Base-by-base conservation (phyloP, 2,797 vertebrate species). In the Eulemur rubriventer region DNA sequence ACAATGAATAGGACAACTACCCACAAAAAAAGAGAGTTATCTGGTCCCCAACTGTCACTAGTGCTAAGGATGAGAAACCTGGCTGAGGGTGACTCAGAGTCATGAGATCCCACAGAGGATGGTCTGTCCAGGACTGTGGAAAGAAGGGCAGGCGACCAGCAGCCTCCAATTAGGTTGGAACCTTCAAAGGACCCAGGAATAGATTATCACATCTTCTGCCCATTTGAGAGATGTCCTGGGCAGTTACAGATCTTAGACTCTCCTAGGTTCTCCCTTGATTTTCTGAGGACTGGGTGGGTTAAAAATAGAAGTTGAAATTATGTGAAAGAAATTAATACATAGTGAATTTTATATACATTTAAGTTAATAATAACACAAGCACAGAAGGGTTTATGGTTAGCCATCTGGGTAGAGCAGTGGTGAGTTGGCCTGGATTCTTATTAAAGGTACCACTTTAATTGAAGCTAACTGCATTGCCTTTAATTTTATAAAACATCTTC, bases 311-410 rank as follows among this genome's bases (percentile, higher is more conserved):
- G 20, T 2, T 82, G 48, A 78, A 89, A 86, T 59, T 16, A 87
- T 73, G n/a, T 52, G 81, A 94, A 95, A 46, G 48, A n/a, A 79
- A 35, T 55, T n/a, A 59, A 55, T 63, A 83, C 24, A 69, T 1
- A 75, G 28, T 38, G 17, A 73, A n/a, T 70, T 35, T 79, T 38
- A 41, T 5, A 43, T 43, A 33, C 24, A 63, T 55, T 73, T 57
- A 90, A 75, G 35, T 88, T 79, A 84, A 69, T 75, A 76, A 70
- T 91, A 93, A 94, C 35, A 48, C 75, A 88, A 79, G 24, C 33
- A 91, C 33, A 4, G 11, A 91, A 57, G 61, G 52, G 50, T 88
- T 84, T 90, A 52, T 7, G n/a, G 28, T 30, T 59, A 55, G 43
- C 26, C 26, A 48, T 46, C n/a, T 89, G 17, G 69, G 35, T 13